Evolutionary conservation across 2,797 vertebrate species (phyloP).

Genomic region (Cryptoblepharus egeriae): DNA sequence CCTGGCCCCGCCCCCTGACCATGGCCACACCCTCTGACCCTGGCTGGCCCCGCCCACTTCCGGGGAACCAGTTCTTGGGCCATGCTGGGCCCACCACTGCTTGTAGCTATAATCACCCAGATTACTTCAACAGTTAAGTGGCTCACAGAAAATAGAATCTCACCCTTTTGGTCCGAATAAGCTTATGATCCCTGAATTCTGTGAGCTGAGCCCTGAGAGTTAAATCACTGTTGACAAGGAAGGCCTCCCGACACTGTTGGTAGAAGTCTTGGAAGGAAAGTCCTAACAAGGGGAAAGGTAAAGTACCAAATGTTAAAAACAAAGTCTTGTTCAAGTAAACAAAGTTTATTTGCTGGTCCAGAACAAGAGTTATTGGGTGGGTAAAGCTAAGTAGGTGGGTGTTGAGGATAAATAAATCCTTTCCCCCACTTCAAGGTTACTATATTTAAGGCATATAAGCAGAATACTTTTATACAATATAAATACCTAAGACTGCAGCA

Average conservation of each 20-base stretch:
- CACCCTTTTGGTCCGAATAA: conserved; percentile 92
- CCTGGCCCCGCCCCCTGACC: no score
- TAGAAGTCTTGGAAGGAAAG: conserved; percentile 98
- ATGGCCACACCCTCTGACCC: no score
- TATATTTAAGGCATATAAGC: neutral
- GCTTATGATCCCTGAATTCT: conserved; percentile 97
- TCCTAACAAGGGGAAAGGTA: conserved; percentile 75
- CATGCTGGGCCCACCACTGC: no score
- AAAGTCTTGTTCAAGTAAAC: neutral
- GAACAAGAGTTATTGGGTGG: neutral
- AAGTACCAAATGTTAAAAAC: neutral
- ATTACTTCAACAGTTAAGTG: neutral
- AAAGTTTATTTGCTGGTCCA: no score
- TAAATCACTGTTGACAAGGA: conserved; percentile 96
- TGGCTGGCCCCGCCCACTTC: no score
- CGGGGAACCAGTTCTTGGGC: no score
- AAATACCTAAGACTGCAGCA: neutral
- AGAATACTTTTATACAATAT: neutral
- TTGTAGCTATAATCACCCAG: neutral
- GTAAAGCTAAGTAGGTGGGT: neutral
- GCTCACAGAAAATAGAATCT: neutral
- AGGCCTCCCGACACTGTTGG: conserved; percentile 94
- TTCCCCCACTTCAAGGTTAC: neutral
- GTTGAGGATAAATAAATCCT: neutral
- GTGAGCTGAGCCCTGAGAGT: conserved; percentile 96